Conservation (phyloP, 2,797 vertebrate species). For the Sebastes baramenuke region DNA sequence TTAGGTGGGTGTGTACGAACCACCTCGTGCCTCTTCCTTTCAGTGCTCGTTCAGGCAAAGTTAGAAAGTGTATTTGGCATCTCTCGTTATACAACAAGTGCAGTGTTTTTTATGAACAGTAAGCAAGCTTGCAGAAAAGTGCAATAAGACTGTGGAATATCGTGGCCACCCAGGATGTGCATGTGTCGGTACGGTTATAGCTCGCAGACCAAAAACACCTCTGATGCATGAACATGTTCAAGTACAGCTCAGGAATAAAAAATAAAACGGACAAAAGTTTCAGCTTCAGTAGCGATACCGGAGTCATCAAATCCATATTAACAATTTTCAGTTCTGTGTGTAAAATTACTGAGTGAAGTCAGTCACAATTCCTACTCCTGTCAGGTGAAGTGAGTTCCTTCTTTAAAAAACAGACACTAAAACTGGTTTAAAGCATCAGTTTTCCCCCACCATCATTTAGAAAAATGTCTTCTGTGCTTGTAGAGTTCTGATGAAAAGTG, state of each 20-base stretch:
- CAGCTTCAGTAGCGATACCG: slow-evolving; percentile 30
- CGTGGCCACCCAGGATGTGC: slow-evolving; percentile 23
- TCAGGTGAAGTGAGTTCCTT: slow-evolving; percentile 68
- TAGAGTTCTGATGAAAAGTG: slow-evolving; percentile 57
- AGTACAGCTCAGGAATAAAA: slow-evolving; percentile 69
- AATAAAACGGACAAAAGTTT: slow-evolving; percentile 49
- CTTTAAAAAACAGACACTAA: slow-evolving; percentile 75
- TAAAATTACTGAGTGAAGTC: slow-evolving; percentile 24
- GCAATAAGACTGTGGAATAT: slow-evolving; percentile 18
- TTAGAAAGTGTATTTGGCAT: slow-evolving; percentile 60
- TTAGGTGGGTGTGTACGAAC: slow-evolving; percentile 33
- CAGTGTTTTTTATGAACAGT: slow-evolving; percentile 13
- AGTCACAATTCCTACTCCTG: slow-evolving; percentile 65
- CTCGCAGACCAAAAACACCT: slow-evolving; percentile 48
- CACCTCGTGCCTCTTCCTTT: slow-evolving; percentile 22
- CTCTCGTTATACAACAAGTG: slow-evolving; percentile 38
- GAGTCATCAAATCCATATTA: slow-evolving; percentile 17
- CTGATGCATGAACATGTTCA: slow-evolving; percentile 50
- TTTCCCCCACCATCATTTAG: slow-evolving; percentile 43
- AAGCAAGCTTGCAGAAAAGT: slow-evolving; percentile 40
- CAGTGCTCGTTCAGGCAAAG: slow-evolving; percentile 53
- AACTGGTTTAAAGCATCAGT: slow-evolving; percentile 66
- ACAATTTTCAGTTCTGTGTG: slow-evolving; percentile 1
- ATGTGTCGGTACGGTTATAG: slow-evolving; percentile 43
- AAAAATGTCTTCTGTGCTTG: slow-evolving; percentile 64